These are phyloP conservation scores for Rhagologus leucostigma DNA, from an alignment of 2,113 vertebrate species.

Conservation along the genomic window DNA sequence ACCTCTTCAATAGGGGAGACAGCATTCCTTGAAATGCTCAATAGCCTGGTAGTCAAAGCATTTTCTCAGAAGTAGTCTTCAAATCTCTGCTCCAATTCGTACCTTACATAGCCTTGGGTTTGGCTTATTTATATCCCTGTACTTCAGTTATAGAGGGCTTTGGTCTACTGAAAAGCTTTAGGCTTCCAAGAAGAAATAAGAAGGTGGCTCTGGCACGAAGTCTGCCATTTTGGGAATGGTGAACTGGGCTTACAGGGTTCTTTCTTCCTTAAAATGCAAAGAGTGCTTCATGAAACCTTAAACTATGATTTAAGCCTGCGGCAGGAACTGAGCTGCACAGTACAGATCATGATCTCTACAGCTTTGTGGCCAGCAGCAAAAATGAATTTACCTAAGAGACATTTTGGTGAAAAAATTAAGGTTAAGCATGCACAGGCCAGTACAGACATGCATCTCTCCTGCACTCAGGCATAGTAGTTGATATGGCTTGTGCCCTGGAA, in stretches of 20 bases:
- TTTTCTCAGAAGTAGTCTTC: background rate
- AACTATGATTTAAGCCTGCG: background rate
- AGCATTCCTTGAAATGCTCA: background rate
- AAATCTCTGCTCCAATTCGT: background rate
- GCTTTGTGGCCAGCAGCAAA: background rate
- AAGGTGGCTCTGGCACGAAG: background rate
- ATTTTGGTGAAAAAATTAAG: background rate
- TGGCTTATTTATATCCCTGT: background rate
- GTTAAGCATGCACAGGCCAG: background rate
- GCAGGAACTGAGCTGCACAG: background rate
- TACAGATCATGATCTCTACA: background rate
- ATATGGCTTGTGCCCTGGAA: background rate
- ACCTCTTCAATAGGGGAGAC: background rate
- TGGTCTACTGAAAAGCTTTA: background rate
- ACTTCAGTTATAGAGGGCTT: background rate
- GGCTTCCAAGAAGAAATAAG: background rate
- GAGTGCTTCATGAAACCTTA: background rate
- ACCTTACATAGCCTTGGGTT: background rate
- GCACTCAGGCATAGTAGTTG: background rate
- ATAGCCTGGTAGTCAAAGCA: background rate
- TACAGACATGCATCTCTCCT: background rate
- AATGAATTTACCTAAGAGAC: background rate
- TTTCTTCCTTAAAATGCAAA: background rate
- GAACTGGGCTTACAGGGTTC: background rate
- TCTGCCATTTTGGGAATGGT: background rate